These are phyloP conservation scores for Xenops minutus DNA, from an alignment of 2,797 vertebrate genomes.

Conservation along the genomic window DNA sequence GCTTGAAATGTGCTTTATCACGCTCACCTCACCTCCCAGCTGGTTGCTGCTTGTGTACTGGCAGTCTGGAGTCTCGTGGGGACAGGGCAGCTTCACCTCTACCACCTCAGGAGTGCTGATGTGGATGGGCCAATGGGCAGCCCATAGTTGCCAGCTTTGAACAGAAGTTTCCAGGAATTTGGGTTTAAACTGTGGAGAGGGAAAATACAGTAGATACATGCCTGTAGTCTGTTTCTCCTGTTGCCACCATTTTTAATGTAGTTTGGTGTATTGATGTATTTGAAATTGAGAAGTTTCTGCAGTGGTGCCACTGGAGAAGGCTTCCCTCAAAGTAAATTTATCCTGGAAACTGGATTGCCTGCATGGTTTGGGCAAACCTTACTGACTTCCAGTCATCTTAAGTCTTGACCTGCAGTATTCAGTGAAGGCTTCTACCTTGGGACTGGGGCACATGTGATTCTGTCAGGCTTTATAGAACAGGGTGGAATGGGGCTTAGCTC, in stretches of 20 bases:
- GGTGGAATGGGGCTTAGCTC: neutral
- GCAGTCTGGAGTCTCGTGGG: fast-evolving
- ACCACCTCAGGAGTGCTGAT: fast-evolving
- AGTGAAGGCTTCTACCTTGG: neutral
- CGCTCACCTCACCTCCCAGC: neutral
- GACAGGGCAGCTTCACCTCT: neutral
- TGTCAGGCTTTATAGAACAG: neutral
- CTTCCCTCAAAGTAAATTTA: neutral
- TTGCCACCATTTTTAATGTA: neutral
- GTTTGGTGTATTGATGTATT: neutral
- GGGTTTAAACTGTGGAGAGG: neutral
- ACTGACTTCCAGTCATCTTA: neutral
- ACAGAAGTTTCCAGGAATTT: neutral
- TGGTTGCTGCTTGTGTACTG: neutral
- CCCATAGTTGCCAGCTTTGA: neutral
- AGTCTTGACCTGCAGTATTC: neutral
- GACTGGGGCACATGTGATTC: neutral
- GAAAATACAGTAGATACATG: neutral
- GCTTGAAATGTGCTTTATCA: neutral
- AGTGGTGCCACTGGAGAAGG: neutral
- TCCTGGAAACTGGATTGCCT: neutral
- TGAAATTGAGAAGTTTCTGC: fast-evolving
- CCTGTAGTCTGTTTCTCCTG: neutral
- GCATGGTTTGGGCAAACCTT: neutral
- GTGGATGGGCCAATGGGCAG: neutral